Evolutionary conservation across 2,113 vertebrate species (phyloP).

Genomic region (Alligator mississippiensis): DNA sequence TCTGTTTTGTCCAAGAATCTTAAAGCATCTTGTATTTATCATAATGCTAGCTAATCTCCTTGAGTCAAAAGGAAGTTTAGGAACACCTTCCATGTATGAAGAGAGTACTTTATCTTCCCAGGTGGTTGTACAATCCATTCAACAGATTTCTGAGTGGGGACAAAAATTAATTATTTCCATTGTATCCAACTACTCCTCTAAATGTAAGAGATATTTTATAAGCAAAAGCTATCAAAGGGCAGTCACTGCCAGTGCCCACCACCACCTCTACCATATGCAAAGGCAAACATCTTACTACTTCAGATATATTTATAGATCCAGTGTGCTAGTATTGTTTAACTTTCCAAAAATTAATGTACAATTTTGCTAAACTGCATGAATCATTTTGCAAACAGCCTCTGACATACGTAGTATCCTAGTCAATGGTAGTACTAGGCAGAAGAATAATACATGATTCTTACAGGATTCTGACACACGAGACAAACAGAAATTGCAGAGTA

Average conservation of each 20-base stretch:
- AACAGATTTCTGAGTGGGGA: conserved; percentile 10
- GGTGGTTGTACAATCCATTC: background rate
- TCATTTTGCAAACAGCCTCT: conserved; percentile 13
- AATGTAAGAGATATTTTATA: conserved; percentile 37
- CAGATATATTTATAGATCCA: background rate
- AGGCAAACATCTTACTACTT: background rate
- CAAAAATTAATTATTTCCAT: conserved; percentile 50
- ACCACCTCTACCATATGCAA: conserved; percentile 19
- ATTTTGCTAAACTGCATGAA: conserved; percentile 26
- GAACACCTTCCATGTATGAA: too few species aligned
- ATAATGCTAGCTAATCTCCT: conserved; percentile 14
- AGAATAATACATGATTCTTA: conserved; percentile 28
- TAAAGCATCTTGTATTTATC: conserved; percentile 8
- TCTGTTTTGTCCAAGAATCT: background rate
- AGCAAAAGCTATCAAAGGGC: background rate
- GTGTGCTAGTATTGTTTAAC: background rate
- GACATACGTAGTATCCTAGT: background rate
- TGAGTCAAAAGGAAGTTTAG: background rate
- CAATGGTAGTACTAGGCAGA: conserved; percentile 6
- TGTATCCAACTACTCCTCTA: conserved; percentile 13
- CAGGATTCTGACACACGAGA: accelerated
- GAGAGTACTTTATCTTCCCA: too few species aligned
- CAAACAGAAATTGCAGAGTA: conserved; percentile 11
- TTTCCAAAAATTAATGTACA: background rate
- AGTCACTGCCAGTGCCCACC: conserved; percentile 23